Conservation (phyloP, 2,888 invertebrate genomes). For the Marasmarcha lunaedactyla region DNA sequence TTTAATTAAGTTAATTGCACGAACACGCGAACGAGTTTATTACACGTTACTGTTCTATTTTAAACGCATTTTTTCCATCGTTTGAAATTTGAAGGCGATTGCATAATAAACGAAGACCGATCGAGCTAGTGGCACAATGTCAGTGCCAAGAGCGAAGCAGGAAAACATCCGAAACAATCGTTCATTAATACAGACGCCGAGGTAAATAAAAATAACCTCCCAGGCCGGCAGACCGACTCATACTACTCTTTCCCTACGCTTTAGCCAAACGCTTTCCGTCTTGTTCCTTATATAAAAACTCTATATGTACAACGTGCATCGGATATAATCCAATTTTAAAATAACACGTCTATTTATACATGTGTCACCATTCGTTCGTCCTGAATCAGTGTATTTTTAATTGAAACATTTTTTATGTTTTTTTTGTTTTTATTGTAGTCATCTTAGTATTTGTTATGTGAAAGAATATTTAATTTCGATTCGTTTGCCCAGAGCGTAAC, state of each 20-base stretch:
- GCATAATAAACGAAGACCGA: background rate
- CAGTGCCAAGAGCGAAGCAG: slow-evolving; percentile 59
- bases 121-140: slow-evolving; percentile 23
- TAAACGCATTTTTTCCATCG: background rate
- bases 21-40: slow-evolving; percentile 1
- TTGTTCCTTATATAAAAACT: too few relatives aligned
- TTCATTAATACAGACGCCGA: slow-evolving; percentile 29
- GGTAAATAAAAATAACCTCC: slow-evolving; percentile 52
- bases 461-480: too few relatives aligned
- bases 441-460: too few relatives aligned
- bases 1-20: slow-evolving; percentile 28
- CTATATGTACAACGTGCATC: too few relatives aligned
- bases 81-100: background rate
- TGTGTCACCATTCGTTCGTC: background rate
- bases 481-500: too few relatives aligned
- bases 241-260: background rate
- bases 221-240: slow-evolving; percentile 28
- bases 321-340: too few relatives aligned
- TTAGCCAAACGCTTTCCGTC: too few relatives aligned
- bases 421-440: too few relatives aligned
- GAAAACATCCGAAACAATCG: slow-evolving; percentile 45
- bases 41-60: background rate
- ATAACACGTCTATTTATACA: too few relatives aligned
- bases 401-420: too few relatives aligned
- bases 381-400: slow-evolving; percentile 7